These are phyloP conservation scores for Cyrtonyx montezumae DNA, from an alignment of 2,113 vertebrate species.

Conservation along the genomic window DNA sequence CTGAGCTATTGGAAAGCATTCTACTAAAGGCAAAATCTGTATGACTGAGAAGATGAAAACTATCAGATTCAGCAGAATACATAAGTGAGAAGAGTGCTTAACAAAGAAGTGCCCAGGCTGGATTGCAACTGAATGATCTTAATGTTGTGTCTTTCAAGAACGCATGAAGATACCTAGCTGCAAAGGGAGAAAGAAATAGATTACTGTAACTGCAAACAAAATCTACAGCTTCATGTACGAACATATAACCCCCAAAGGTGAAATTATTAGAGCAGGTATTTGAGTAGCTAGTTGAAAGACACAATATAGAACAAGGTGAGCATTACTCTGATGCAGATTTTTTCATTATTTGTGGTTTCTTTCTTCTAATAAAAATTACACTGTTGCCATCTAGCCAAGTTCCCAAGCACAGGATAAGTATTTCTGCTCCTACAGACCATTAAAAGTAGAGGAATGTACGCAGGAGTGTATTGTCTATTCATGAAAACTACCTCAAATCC, in stretches of 20 bases:
- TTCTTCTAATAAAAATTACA: background rate
- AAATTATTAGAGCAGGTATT: background rate
- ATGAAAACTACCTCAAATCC: background rate
- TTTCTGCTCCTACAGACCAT: background rate
- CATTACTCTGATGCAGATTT: background rate
- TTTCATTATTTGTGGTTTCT: background rate
- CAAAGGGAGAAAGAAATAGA: background rate
- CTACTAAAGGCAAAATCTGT: background rate
- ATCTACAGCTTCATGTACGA: background rate
- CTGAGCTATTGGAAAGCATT: background rate
- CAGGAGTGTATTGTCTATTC: background rate
- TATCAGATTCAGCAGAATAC: background rate
- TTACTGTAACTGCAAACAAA: background rate
- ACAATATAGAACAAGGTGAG: background rate
- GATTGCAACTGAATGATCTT: background rate
- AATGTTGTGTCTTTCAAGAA: background rate
- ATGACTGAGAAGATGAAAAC: background rate
- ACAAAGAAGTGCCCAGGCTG: background rate
- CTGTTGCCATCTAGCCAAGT: rapidly evolving
- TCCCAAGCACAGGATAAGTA: background rate
- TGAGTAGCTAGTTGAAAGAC: background rate
- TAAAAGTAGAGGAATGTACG: background rate
- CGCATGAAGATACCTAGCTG: background rate
- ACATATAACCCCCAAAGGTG: background rate
- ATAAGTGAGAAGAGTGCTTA: background rate